Evolutionary conservation across 2,888 invertebrate genomes (phyloP).

Genomic region (Habroteleia sp.): DNA sequence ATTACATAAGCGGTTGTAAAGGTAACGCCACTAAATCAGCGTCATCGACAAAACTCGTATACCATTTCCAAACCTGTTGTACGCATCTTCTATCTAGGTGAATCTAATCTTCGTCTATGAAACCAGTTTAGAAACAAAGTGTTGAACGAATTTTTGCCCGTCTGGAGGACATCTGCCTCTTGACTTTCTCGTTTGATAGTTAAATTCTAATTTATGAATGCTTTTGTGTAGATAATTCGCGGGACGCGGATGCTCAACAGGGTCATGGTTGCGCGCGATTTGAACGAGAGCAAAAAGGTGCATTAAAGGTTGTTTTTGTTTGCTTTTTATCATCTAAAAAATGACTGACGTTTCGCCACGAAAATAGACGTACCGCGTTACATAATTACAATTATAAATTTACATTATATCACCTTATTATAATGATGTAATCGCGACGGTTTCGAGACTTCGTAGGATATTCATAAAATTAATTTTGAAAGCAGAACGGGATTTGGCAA

Average conservation of each 20-base stretch:
- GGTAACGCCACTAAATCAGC: conserved; percentile 35
- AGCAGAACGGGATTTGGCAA: conserved; percentile 3
- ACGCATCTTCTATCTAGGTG: conserved; percentile 45
- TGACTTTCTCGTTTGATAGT: conserved; percentile 47
- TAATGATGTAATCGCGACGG: conserved; percentile 15
- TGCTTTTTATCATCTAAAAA: conserved; percentile 10
- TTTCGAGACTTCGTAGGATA: not conserved
- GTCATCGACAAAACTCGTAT: conserved; percentile 34
- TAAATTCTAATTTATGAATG: conserved; percentile 55
- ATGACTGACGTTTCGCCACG: conserved; percentile 8
- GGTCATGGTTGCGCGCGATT: conserved; percentile 44
- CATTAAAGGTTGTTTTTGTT: conserved; percentile 21
- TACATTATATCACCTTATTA: conserved; percentile 18
- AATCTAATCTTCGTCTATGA: conserved; percentile 52
- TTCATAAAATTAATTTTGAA: conserved; percentile 32
- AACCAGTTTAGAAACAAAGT: conserved; percentile 57
- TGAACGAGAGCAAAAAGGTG: conserved; percentile 17
- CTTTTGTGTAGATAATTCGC: conserved; percentile 35
- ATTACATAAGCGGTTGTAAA: conserved; percentile 34
- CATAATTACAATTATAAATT: conserved; percentile 10
- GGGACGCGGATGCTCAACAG: conserved; percentile 23
- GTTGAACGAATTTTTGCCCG: conserved; percentile 32
- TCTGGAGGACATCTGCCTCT: conserved; percentile 53
- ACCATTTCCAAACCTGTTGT: conserved; percentile 43
- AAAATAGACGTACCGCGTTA: conserved; percentile 15